phyloP scores from a whole-genome alignment of 2,797 vertebrate species.

The Apogon talboti region DNA sequence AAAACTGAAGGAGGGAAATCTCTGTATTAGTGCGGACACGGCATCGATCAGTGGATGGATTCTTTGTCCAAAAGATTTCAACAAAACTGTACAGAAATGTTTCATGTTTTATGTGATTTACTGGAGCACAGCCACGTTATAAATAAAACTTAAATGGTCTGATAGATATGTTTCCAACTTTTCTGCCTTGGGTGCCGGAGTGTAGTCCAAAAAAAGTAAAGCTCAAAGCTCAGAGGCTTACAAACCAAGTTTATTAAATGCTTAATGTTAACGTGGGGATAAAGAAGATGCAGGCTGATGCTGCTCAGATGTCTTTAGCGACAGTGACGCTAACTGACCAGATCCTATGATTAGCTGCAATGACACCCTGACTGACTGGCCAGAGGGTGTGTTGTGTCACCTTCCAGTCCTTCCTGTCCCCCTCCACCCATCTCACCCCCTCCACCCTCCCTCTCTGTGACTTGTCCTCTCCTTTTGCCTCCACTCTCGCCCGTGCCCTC shows the following conservation, averaged over 20 bases:
- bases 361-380: conserved; percentile 3
- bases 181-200: conserved; percentile 15
- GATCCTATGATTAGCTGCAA: conserved; percentile 28
- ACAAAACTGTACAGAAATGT: background rate
- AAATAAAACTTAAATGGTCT: conserved; percentile 3
- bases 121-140: background rate
- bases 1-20: too few species aligned
- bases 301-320: conserved; percentile 8
- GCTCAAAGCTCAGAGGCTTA: too few species aligned
- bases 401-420: conserved; percentile 14
- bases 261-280: conserved; percentile 8
- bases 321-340: conserved; percentile 4
- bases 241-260: too few species aligned
- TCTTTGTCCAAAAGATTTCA: background rate
- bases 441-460: conserved; percentile 2
- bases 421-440: too few species aligned
- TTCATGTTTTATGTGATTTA: background rate
- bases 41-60: too few species aligned
- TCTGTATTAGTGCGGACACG: too few species aligned
- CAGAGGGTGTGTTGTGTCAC: conserved; percentile 32
- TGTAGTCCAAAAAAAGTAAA: conserved; percentile 18
- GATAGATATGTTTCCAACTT: conserved; percentile 12
- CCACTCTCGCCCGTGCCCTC: conserved; percentile 38
- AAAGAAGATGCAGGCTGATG: background rate
- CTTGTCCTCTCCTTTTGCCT: conserved; percentile 20